A percentile compares a stretch with the other conserved stretches of the same genome.
phyloP scores from a whole-genome alignment of 2,113 vertebrate genomes.

The Arenaria interpres region DNA sequence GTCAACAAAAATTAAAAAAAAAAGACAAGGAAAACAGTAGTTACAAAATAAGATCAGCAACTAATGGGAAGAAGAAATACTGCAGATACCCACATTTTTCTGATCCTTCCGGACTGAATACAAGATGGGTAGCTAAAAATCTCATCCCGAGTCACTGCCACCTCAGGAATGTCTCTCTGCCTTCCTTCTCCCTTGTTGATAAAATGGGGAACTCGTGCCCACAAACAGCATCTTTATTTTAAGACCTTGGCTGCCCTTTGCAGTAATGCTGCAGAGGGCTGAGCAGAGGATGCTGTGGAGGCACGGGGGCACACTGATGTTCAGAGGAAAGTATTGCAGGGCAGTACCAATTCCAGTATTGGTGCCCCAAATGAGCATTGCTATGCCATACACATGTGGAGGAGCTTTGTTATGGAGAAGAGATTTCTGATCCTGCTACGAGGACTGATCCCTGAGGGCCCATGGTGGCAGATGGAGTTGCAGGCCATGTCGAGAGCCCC shows the following conservation, averaged over 20 bases:
- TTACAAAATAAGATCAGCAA: not conserved
- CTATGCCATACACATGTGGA: not conserved
- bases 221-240: not conserved
- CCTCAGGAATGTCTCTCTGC: not conserved
- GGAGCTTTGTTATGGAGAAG: not conserved
- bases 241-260: not conserved
- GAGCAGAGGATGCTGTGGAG: not conserved
- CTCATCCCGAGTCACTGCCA: not conserved
- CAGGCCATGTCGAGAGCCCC: not conserved
- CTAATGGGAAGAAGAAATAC: not conserved
- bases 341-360: not conserved
- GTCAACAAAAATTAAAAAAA: not conserved
- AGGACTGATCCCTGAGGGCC: accelerated
- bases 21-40: not conserved
- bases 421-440: not conserved
- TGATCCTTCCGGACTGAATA: not conserved
- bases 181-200: not conserved
- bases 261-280: not conserved
- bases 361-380: not conserved
- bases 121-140: not conserved
- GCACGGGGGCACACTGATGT: not conserved
- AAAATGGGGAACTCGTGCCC: not conserved
- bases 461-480: not conserved
- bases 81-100: not conserved
- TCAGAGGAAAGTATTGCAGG: not conserved